Base-by-base conservation (phyloP, 2,888 invertebrate genomes). In the Pollenia amentaria region DNA sequence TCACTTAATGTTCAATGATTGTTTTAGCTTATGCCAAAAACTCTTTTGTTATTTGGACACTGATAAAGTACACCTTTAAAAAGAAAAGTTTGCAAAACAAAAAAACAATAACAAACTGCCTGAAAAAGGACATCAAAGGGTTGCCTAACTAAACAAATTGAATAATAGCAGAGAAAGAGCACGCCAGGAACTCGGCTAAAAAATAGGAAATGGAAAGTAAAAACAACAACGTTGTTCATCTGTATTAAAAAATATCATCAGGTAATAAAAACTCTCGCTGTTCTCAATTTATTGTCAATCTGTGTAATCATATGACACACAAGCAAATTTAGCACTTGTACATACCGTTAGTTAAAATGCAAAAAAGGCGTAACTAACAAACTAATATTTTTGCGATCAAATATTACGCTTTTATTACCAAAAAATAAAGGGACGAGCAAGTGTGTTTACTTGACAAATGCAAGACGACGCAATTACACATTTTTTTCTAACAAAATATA, bases 51-150 rank as follows among this genome's bases (percentile, higher is more conserved):
- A 14, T 51, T 62, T 18, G 2, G 21, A 64, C 72, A 57, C 55
- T 80, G 64, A 64, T 64, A 53, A 44, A 79, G 44, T 53, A 14
- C 16, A 6, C 16, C 18, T n/a, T 79, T 51, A 10, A n/a, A 79
- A 62, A 29, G 12, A 64, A 18, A 46, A 21, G 29, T 9, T n/a
- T 12, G 46, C 51, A 38, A 29, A 55, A 16, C 4, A 44, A 44
- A 8, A 29, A 64, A 42, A 51, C n/a, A 16, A 21, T 51, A 14
- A 55, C 16, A 1, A 18, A 10, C 18, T 29, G 12, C 0, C 29
- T 29, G 18, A 12, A 18, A 57, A 69, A 69, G 44, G 57, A 48
- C 48, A 77, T 40, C 51, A 64, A 72, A 72, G 6, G 29, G 9
- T 55, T 46, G 29, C 10, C 53, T 51, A 16, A 38, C 6, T 11